These are phyloP conservation scores for Harpagifer antarcticus DNA, from an alignment of 2,797 vertebrate species.

Conservation along the genomic window DNA sequence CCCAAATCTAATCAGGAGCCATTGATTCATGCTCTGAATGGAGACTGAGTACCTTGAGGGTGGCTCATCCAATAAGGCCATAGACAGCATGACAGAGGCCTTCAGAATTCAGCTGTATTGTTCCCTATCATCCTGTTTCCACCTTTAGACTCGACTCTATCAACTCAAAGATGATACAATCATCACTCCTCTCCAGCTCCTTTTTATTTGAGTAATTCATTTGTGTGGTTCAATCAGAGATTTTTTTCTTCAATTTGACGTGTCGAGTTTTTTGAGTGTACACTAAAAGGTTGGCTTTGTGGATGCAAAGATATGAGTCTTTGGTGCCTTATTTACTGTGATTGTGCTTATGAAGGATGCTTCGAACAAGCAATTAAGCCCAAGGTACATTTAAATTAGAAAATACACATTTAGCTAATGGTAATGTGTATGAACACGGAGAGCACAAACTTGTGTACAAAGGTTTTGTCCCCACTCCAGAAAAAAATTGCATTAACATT, in stretches of 20 bases:
- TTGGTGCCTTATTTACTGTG: conserved; percentile 41
- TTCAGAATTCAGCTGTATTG: conserved; percentile 68
- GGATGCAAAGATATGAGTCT: conserved; percentile 40
- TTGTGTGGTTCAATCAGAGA: conserved; percentile 54
- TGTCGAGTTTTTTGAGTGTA: conserved; percentile 29
- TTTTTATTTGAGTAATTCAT: conserved; percentile 68
- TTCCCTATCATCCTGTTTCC: conserved; percentile 71
- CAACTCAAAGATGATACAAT: conserved; percentile 73
- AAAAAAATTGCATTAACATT: conserved; percentile 74
- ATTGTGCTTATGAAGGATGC: conserved; percentile 48
- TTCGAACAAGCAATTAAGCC: conserved; percentile 51
- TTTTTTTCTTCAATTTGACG: conserved; percentile 38
- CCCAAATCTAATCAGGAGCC: conserved; percentile 83
- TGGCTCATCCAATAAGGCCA: conserved; percentile 78
- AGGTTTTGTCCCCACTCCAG: conserved; percentile 16
- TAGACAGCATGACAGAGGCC: conserved; percentile 70
- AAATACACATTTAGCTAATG: conserved; percentile 53
- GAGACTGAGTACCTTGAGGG: conserved; percentile 82
- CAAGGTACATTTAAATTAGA: conserved; percentile 44
- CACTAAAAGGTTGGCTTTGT: conserved; percentile 52
- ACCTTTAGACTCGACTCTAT: conserved; percentile 71
- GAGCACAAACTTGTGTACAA: conserved; percentile 33
- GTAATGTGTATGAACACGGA: conserved; percentile 38
- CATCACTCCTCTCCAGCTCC: conserved; percentile 60
- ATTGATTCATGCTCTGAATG: conserved; percentile 83